Evolutionary conservation across 2,797 vertebrate species (phyloP), one percentile per base, ranked within the genome.

Genomic region (Petrocephalus sullivani): DNA sequence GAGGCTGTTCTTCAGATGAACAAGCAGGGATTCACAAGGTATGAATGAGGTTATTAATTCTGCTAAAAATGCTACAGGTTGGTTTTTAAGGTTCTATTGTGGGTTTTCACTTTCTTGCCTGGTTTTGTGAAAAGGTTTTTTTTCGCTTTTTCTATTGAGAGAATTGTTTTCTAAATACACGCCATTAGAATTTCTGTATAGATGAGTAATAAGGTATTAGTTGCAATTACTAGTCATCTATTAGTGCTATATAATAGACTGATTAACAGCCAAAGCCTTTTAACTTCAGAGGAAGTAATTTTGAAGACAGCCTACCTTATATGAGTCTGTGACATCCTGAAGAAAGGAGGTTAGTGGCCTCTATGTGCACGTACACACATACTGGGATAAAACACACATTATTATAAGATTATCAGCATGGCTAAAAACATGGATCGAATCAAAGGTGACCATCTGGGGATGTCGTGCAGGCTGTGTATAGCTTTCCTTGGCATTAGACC

Each of bases 201-300:
- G 95, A 95, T 94, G 94, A 95, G 94, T 95, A 96, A 96, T 96
- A 96, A 95, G 93, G 96, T 96, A 96, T 96, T 96, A 96, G 95
- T 96, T 95, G 94, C 95, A 96, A 96, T 97, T 96, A 96, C 96
- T 96, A 95, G 96, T 96, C 94, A 95, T 96, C 94, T 96, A 96
- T 96, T 96, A 95, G 94, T 92, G 90, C 91, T 91, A 92, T 95
- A 95, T 95, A 96, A 96, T 95, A 94, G 95, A 93, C 94, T 96
- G 95, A 96, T 96, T 95, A 95, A 95, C 93, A 92, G 91, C 90
- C 90, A 89, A 92, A 92, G 92, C 94, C 95, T 96, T 96, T 96
- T 96, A 96, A 96, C 95, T 96, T 96, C 94, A 94, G 93, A 96
- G 95, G 95, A 96, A 95, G 95, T 96, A 96, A 96, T 96, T 96